Evolutionary conservation across 2,888 invertebrate species (phyloP).

Genomic region (Cryptocephalus moraei): DNA sequence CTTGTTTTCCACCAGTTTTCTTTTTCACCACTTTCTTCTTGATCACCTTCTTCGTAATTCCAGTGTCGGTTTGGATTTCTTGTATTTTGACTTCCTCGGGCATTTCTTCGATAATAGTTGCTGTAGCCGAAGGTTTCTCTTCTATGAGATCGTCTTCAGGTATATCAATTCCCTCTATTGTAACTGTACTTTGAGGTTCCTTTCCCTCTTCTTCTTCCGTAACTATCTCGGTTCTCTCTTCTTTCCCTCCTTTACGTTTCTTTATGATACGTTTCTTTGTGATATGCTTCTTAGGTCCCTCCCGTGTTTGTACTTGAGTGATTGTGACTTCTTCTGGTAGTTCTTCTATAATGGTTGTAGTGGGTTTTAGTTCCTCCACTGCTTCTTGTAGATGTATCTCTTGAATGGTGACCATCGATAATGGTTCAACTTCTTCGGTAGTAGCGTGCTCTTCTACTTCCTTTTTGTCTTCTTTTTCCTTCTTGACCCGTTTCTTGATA

Average conservation of each 20-base stretch:
- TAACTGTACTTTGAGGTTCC: constrained; percentile 33
- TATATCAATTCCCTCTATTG: constrained; percentile 24
- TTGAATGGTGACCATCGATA: constrained; percentile 27
- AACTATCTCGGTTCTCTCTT: constrained; percentile 27
- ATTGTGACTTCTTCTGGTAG: constrained; percentile 23
- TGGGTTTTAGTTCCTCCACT: constrained; percentile 1
- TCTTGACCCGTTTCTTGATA: constrained; percentile 36
- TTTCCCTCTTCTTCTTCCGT: constrained; percentile 33
- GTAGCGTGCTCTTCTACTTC: constrained; percentile 39
- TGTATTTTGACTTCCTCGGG: constrained; percentile 23
- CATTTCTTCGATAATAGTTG: constrained; percentile 16
- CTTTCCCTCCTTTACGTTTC: constrained; percentile 31
- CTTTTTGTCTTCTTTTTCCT: constrained; percentile 34
- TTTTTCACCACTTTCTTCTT: constrained; percentile 39
- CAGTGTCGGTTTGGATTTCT: constrained; percentile 20
- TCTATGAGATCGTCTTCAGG: constrained; percentile 13
- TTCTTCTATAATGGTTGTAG: constrained; percentile 19
- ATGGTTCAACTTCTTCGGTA: constrained; percentile 37
- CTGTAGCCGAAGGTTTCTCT: not conserved
- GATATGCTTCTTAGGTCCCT: constrained; percentile 18
- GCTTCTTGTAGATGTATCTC: constrained; percentile 17
- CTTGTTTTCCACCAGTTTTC: constrained; percentile 29
- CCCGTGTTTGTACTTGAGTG: constrained; percentile 16
- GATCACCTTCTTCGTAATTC: constrained; percentile 33
- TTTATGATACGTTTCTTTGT: constrained; percentile 30